Evolutionary conservation across 2,113 vertebrate species (phyloP).

Genomic region (Gymnocephalus cernua): DNA sequence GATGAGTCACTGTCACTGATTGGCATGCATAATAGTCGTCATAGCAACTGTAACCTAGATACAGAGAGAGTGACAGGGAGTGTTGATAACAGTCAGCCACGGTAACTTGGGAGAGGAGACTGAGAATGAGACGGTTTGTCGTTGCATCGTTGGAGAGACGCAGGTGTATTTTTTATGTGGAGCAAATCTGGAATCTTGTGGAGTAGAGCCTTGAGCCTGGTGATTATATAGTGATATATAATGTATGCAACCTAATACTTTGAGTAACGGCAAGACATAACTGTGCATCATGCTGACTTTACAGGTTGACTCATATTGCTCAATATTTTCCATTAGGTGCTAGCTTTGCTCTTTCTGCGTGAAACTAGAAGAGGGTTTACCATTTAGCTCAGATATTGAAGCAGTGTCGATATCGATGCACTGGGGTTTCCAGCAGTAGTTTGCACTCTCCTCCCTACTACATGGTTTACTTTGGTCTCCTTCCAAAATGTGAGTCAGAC

Average conservation of each 20-base stretch:
- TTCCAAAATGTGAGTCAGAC: constrained; percentile 28
- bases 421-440: background rate
- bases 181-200: constrained; percentile 16
- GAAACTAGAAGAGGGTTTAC: constrained; percentile 34
- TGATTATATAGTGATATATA: constrained; percentile 31
- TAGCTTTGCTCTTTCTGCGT: constrained; percentile 33
- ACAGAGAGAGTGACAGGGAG: constrained; percentile 54
- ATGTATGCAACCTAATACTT: constrained; percentile 53
- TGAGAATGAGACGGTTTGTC: constrained; percentile 51
- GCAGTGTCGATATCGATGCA: constrained; percentile 14
- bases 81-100: constrained; percentile 55
- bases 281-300: constrained; percentile 54
- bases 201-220: background rate
- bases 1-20: constrained; percentile 68
- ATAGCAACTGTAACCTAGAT: constrained; percentile 71
- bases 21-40: constrained; percentile 66
- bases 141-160: constrained; percentile 13
- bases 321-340: constrained; percentile 60
- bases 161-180: constrained; percentile 23
- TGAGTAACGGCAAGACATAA: constrained; percentile 46
- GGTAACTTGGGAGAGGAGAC: constrained; percentile 16
- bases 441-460: constrained; percentile 17
- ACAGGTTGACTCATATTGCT: constrained; percentile 61
- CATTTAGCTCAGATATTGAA: constrained; percentile 21
- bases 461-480: constrained; percentile 36